Evolutionary conservation across 2,113 vertebrate species (phyloP).

Genomic region (Solea senegalensis): DNA sequence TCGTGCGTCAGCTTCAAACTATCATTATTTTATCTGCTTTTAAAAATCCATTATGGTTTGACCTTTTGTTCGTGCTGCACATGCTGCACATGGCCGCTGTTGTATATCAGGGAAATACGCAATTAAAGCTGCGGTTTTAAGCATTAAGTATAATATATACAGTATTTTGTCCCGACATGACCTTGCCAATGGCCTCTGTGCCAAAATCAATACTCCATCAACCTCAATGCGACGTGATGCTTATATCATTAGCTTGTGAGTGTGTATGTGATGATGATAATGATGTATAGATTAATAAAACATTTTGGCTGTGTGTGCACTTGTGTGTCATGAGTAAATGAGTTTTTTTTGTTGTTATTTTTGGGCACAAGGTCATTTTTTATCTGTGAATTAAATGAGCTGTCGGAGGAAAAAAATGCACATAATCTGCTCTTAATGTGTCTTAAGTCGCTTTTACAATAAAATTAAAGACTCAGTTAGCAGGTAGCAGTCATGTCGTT

Average conservation of each 20-base stretch:
- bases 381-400: slow-evolving; percentile 22
- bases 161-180: slow-evolving; percentile 34
- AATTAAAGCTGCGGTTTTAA: too few species aligned
- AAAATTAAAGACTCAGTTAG: too few species aligned
- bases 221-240: slow-evolving; percentile 56
- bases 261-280: slow-evolving; percentile 33
- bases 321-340: slow-evolving; percentile 38
- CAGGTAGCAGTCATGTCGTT: too few species aligned
- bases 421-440: too few species aligned
- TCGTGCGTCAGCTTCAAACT: too few species aligned
- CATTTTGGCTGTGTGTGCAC: slow-evolving; percentile 33
- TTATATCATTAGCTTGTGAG: slow-evolving; percentile 57
- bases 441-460: too few species aligned
- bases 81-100: too few species aligned
- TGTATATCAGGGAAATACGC: too few species aligned
- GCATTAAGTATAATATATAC: too few species aligned
- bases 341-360: slow-evolving; percentile 1
- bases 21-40: too few species aligned
- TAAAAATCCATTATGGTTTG: too few species aligned
- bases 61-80: too few species aligned
- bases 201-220: slow-evolving; percentile 72
- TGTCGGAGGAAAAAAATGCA: neutral
- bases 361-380: slow-evolving; percentile 9
- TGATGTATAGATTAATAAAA: slow-evolving; percentile 56
- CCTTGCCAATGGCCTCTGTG: slow-evolving; percentile 43